These are phyloP conservation scores for Fratercula arctica DNA, from an alignment of 2,797 vertebrate species.

Conservation along the genomic window DNA sequence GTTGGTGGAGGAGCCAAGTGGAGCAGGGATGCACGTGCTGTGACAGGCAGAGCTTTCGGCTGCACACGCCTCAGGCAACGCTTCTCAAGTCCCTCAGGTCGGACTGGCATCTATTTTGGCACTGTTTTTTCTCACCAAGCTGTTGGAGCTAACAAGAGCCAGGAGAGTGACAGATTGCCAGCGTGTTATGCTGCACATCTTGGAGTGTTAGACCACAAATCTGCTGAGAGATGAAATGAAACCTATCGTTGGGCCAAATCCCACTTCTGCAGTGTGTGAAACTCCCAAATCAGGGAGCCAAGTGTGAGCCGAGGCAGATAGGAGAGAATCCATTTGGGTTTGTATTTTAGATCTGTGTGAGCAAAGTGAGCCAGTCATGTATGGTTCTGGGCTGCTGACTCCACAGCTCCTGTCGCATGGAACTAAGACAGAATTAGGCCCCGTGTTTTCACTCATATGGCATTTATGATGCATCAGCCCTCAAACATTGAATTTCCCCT, in stretches of 20 bases:
- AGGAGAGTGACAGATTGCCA: slow-evolving; percentile 55
- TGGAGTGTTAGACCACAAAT: slow-evolving; percentile 68
- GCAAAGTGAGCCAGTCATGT: background rate
- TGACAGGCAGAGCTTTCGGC: background rate
- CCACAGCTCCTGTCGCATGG: background rate
- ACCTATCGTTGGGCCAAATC: background rate
- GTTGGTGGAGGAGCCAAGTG: background rate
- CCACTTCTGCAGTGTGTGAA: background rate
- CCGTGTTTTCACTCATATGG: rapidly evolving
- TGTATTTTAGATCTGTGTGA: background rate
- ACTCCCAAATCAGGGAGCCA: background rate
- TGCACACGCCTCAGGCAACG: rapidly evolving
- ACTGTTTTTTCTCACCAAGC: background rate
- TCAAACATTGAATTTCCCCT: background rate
- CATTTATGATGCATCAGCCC: background rate
- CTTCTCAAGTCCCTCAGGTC: background rate
- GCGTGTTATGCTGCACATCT: slow-evolving; percentile 36
- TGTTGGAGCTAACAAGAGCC: slow-evolving; percentile 41
- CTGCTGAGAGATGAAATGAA: slow-evolving; percentile 46
- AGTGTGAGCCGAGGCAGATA: background rate
- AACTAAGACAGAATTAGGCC: background rate
- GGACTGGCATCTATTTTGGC: background rate
- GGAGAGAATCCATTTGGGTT: background rate
- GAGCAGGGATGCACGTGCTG: background rate
- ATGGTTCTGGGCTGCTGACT: background rate